Percentiles rank a stretch among this genome's conserved stretches.
Evolutionary conservation across 2,797 vertebrate species (phyloP).

Genomic region (Gadopsis bispinosus): DNA sequence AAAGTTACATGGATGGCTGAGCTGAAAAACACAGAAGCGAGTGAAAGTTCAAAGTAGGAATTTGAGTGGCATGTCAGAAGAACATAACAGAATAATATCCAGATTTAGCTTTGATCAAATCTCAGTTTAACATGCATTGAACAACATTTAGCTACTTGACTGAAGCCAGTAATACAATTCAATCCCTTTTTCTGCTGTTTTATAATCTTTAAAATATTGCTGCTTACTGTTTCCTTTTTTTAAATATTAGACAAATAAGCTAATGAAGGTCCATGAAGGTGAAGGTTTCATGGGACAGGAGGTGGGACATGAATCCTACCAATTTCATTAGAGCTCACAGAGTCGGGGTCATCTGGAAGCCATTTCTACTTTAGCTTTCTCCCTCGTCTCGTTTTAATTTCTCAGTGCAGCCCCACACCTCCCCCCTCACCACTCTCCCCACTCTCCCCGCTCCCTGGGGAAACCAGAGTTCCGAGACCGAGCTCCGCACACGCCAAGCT

Average conservation of each 20-base stretch:
- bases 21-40: constrained; percentile 3
- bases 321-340: constrained; percentile 70
- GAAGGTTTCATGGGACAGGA: constrained; percentile 2
- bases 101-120: constrained; percentile 8
- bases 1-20: constrained; percentile 21
- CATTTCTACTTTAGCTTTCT: constrained; percentile 83
- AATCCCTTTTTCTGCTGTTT: not conserved
- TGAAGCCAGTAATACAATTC: too few species aligned
- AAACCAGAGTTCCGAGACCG: constrained; percentile 82
- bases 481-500: constrained; percentile 80
- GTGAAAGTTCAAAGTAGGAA: constrained; percentile 17
- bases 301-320: constrained; percentile 60
- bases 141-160: too few species aligned
- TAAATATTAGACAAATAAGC: not conserved
- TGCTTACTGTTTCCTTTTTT: not conserved
- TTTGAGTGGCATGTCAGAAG: not conserved
- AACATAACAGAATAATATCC: constrained; percentile 23
- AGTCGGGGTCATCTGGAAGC: constrained; percentile 87
- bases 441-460: constrained; percentile 75
- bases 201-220: too few species aligned
- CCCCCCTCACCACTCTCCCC: not conserved
- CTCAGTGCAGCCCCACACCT: constrained; percentile 58
- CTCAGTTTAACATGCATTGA: not conserved
- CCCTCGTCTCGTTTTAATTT: constrained; percentile 86
- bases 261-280: not conserved